Conservation (phyloP, 2,113 vertebrate genomes). For the Axis porcinus region DNA sequence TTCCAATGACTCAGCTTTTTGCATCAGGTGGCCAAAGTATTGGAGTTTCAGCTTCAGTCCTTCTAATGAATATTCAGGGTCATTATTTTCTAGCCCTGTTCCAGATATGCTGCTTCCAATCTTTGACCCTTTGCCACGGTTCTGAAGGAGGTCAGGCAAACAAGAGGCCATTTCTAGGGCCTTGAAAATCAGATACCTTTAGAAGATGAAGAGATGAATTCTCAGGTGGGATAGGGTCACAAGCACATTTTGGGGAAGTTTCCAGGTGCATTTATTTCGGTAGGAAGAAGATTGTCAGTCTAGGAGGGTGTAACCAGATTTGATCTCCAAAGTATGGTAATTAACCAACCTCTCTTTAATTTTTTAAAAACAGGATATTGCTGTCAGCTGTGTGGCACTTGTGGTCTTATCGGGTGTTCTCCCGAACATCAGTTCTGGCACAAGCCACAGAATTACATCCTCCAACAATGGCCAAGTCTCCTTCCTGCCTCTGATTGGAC, state of each 20-base stretch:
- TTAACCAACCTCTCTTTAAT: constrained; percentile 50
- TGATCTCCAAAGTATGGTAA: constrained; percentile 44
- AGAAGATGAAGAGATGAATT: background rate
- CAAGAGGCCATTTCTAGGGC: background rate
- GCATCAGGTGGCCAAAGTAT: background rate
- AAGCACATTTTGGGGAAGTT: background rate
- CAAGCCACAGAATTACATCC: background rate
- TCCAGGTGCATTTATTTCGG: constrained; percentile 18
- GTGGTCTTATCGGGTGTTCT: constrained; percentile 54
- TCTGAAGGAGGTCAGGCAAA: background rate
- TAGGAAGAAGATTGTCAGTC: background rate
- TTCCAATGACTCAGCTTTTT: background rate
- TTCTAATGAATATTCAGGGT: background rate
- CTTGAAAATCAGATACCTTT: background rate
- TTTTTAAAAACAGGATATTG: constrained; percentile 71
- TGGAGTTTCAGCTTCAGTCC: background rate
- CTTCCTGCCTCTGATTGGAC: background rate
- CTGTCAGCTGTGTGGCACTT: constrained; percentile 59
- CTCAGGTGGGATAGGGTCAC: background rate
- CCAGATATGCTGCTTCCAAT: background rate
- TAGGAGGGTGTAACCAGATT: constrained; percentile 44
- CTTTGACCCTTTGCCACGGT: background rate
- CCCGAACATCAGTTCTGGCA: background rate
- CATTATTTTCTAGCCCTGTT: background rate
- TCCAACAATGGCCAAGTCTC: background rate